Evolutionary conservation across 2,888 invertebrate species (phyloP), one percentile per base, ranked within the genome.

Genomic region (Noctua pronuba): DNA sequence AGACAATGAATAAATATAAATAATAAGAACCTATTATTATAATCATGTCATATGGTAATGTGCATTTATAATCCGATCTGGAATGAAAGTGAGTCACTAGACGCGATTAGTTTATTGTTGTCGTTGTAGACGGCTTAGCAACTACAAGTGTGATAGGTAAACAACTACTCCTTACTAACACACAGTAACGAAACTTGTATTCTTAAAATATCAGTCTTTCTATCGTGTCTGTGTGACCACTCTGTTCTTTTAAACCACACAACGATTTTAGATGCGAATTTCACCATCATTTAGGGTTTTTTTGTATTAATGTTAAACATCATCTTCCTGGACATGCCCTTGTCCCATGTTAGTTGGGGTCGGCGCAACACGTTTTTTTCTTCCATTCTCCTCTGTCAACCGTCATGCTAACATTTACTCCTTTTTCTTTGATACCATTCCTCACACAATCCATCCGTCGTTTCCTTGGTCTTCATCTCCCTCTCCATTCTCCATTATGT

Each of bases 71-170:
- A 35, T 62, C 49, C n/a, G n/a, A 65, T 60, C 66, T 41, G 66
- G 41, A 66, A 58, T 55, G 66, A 41, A 35, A 66, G 41, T 70
- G 65, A 77, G 46, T 78, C 77, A 78, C 28, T 64, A 52, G 11
- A 41, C 24, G 11, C 31, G 35, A 62, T 66, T 70, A 46, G 38
- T 76, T 46, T 11, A 35, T 52, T 77, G 70, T 41, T 71, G 55
- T 78, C 24, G 7, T 18, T 65, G 46, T 65, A 41, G 28, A 41
- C 31, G 13, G 24, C 38, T 41, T 67, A 31, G 49, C 49, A 75
- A 67, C 60, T 67, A 24, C 5, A 24, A 31, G 31, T 31, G 2
- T 31, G 41, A 41, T 21, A 41, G 21, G 67, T 35, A 10, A 35
- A n/a, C 44, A 66, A 10, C 21, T 6, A 38, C n/a, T 18, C n/a